Evolutionary conservation across 2,113 vertebrate genomes (phyloP), one percentile per base, ranked within the genome.

Genomic region (Kryptolebias marmoratus): DNA sequence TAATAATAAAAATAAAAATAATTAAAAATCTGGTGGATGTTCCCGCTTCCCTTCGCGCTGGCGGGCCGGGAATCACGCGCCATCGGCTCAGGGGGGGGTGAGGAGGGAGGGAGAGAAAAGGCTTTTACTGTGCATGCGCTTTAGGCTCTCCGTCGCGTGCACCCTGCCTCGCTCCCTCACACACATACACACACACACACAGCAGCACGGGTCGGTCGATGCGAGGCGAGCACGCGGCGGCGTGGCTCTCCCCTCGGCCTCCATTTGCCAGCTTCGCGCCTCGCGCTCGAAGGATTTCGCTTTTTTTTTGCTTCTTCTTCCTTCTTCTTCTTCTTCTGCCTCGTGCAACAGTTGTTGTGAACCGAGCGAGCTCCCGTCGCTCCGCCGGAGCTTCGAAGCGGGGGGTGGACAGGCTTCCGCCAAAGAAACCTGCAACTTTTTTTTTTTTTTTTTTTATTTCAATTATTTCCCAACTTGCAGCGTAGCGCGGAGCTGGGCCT

Each of bases 231-330:
- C 39, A 48, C 79, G 54, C 73, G 59, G 47, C 79, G 84, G 87
- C 90, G 90, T 91, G 82, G 85, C 89, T 82, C 71, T 80, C 71
- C 89, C 81, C 71, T 80, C 71, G 90, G 89, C 89, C 92, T 92
- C 88, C 90, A 91, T 93, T 92, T 84, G 84, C 70, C 87, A 84
- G 77, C 85, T 82, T 36, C 79, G 87, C 82, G 80, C 76, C 73
- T 71, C 7, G 36, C 3, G 77, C 81, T 92, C 90, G 89, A 93
- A 68, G 92, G 66, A 75, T 68, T 44, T 70, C 30, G 73, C 50
- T 22, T 9, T 2, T 31, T 16, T 1, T 36, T 36, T 36, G 7
- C 7, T 36, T 36, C 3, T 36, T 36, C 7, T 36, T 36, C 7
- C 36, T 36, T 36, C 36, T 7, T 36, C 36, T 7, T 22, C 22